Evolutionary conservation across 2,113 vertebrate genomes (phyloP).

Genomic region (Rostratula benghalensis): DNA sequence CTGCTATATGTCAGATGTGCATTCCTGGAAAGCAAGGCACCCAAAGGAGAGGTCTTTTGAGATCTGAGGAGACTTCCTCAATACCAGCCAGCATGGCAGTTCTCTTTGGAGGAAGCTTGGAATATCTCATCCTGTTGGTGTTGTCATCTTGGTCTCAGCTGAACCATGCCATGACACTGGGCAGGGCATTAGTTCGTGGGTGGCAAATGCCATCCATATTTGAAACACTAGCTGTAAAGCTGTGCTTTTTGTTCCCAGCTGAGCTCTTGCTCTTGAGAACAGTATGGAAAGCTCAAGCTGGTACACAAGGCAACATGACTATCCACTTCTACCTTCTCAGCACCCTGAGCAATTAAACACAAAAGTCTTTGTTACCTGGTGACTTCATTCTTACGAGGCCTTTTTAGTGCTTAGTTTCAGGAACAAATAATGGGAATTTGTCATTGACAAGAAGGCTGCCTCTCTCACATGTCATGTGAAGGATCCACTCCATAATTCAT

Average conservation of each 20-base stretch:
- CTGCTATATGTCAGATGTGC: accelerated
- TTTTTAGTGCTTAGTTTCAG: slow-evolving; percentile 33
- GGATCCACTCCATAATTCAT: slow-evolving; percentile 59
- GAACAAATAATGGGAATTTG: slow-evolving; percentile 29
- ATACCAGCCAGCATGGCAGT: neutral
- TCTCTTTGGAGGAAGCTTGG: neutral
- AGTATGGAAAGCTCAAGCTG: neutral
- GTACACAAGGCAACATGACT: neutral
- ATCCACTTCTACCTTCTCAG: neutral
- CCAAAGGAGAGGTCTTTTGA: neutral
- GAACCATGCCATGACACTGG: neutral
- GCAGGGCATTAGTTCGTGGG: neutral
- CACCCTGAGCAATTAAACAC: slow-evolving; percentile 12
- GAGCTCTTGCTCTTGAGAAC: neutral
- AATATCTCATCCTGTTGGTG: neutral
- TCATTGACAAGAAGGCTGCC: slow-evolving; percentile 24
- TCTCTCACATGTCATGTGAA: slow-evolving; percentile 24
- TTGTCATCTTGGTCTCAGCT: neutral
- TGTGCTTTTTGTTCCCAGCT: neutral
- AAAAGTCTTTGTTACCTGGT: slow-evolving; percentile 36
- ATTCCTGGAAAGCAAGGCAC: neutral
- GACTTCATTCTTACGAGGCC: slow-evolving; percentile 40
- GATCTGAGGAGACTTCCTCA: neutral
- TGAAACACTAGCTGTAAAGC: neutral
- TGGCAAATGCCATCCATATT: neutral